Conservation (phyloP, 2,113 vertebrate genomes). For the Colistium nudipinnis region DNA sequence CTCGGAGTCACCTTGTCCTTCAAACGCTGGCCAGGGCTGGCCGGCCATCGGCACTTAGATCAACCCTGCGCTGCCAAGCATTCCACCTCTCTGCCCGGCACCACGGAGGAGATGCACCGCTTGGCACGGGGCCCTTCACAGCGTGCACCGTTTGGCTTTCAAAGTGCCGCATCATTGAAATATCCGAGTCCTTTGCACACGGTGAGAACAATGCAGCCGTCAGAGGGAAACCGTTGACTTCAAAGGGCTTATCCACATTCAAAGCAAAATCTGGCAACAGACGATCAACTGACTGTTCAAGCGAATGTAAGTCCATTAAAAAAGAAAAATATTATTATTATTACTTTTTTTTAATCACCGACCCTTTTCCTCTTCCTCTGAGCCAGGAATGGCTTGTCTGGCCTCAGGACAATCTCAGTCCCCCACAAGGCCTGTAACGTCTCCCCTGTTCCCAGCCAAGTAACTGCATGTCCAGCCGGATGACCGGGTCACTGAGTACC, state of each 20-base stretch:
- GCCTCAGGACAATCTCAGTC: slow-evolving; percentile 8
- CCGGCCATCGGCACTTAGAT: slow-evolving; percentile 64
- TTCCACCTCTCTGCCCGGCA: slow-evolving; percentile 31
- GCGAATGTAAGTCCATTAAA: slow-evolving; percentile 9
- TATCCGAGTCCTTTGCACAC: slow-evolving; percentile 37
- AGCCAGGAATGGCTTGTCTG: slow-evolving; percentile 28
- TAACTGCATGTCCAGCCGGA: slow-evolving; percentile 43
- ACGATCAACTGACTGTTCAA: slow-evolving; percentile 2
- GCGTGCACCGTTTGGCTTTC: slow-evolving; percentile 49
- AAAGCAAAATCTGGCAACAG: slow-evolving; percentile 28
- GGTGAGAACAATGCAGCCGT: slow-evolving; percentile 43
- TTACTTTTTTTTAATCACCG: slow-evolving; percentile 30
- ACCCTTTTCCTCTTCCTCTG: slow-evolving; percentile 42
- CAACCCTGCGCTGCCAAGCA: slow-evolving; percentile 42
- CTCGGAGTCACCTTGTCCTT: slow-evolving; percentile 74
- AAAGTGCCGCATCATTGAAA: slow-evolving; percentile 62
- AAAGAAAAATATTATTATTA: slow-evolving; percentile 2
- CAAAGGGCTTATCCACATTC: slow-evolving; percentile 1
- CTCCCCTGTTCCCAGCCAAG: slow-evolving; percentile 24
- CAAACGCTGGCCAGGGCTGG: slow-evolving; percentile 66
- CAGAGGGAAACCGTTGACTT: slow-evolving; percentile 17
- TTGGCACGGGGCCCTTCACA: slow-evolving; percentile 63
- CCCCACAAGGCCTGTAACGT: slow-evolving; percentile 6
- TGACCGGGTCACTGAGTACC: slow-evolving; percentile 65
- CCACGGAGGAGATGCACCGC: slow-evolving; percentile 57